Conservation (phyloP, 2,888 invertebrate species). For the Anagyrus pseudococci region DNA sequence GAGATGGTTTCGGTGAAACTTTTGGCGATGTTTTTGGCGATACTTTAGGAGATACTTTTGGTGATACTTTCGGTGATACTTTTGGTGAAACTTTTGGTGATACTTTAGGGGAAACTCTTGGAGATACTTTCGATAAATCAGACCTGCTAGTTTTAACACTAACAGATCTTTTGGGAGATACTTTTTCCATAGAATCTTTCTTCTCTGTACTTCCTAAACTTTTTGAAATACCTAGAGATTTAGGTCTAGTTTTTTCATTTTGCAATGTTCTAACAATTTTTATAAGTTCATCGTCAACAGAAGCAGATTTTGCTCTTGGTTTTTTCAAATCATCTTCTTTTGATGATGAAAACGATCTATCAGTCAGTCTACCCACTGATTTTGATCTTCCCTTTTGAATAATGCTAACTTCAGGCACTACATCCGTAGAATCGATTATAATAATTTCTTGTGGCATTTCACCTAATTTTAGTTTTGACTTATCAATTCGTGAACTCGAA, state of each 20-base stretch:
- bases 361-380: slow-evolving; percentile 54
- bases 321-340: slow-evolving; percentile 52
- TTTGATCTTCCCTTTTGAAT: slow-evolving; percentile 59
- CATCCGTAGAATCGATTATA: slow-evolving; percentile 58
- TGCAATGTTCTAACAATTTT: slow-evolving; percentile 47
- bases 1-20: slow-evolving; percentile 40
- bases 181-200: slow-evolving; percentile 54
- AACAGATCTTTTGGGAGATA: slow-evolving; percentile 53
- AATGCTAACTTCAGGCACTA: slow-evolving; percentile 57
- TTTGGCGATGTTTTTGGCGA: slow-evolving; percentile 46
- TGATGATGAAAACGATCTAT: slow-evolving; percentile 51
- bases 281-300: slow-evolving; percentile 57
- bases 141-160: slow-evolving; percentile 66
- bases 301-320: slow-evolving; percentile 55
- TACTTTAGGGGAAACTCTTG: slow-evolving; percentile 45
- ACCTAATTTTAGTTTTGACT: slow-evolving; percentile 57
- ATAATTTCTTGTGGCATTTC: slow-evolving; percentile 61
- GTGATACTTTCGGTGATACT: slow-evolving; percentile 45
- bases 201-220: slow-evolving; percentile 57
- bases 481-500: slow-evolving; percentile 55
- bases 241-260: slow-evolving; percentile 54
- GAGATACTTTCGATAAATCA: slow-evolving; percentile 55
- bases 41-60: slow-evolving; percentile 44
- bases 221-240: slow-evolving; percentile 58
- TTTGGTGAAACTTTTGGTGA: slow-evolving; percentile 46